Base-by-base conservation (phyloP, 2,797 vertebrate species). In the Hipposideros larvatus region DNA sequence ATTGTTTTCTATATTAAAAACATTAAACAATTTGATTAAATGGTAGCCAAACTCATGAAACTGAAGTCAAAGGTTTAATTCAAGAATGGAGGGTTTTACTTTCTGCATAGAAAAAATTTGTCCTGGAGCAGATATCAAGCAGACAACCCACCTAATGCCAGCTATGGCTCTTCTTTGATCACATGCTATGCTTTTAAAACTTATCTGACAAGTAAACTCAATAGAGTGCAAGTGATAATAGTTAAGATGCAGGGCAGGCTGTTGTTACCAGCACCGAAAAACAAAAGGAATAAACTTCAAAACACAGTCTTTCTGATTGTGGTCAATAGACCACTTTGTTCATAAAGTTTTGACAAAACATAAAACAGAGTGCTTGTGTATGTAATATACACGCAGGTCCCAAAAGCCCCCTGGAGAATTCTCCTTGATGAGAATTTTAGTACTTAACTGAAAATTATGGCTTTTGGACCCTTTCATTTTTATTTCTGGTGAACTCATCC, bases 391-490 rank as follows among this genome's bases (percentile, higher is more conserved):
- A 77, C 8, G 41, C 13, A 43, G 46, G 28, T 51, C 61, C 57
- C 31, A 4, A 91, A 84, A 74, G 13, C 2, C 13, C 63, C 53
- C 57, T 86, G 46, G 41, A 68, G 28, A 57, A 83, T 88, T 87
- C 93, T 43, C 37, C 46, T 92, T 90, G 61, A 78, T 85, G 19
- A 96, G 11, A 90, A 86, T 79, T 95, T 94, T 48, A 26, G 9
- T 78, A 59, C 65, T 80, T 94, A 78, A 31, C 46, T 75, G 61
- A 79, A 88, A 95, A 77, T 73, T 28, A 48, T 37, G 46, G 53
- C 75, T 65, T 86, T 95, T 80, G 22, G 53, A 53, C 57, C 68
- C 24, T 91, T 96, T 78, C 8, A 24, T 83, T 94, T 95, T 88
- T 91, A 94, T 92, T 93, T 93, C 83, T 82, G 46, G 51, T 28